Base-by-base conservation (phyloP, 2,797 vertebrate genomes). In the Chelonia mydas region DNA sequence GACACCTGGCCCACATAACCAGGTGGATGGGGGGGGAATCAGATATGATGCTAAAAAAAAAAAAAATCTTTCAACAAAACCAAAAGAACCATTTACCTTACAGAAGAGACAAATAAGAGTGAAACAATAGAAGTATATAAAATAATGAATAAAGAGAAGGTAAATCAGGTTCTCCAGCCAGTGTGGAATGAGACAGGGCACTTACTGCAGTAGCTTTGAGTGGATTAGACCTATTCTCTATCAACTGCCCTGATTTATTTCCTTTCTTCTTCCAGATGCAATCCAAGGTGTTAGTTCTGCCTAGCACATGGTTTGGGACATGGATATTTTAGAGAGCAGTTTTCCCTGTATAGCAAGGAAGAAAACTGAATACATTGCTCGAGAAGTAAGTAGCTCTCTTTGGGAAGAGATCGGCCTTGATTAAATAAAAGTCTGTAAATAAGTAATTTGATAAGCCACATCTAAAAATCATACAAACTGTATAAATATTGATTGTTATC, bases 1-100 rank as follows among this genome's bases (percentile, higher is more conserved):
- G 92, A 61, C 51, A 95, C 31, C 57, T 10, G 8, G 3, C 50
- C 65, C 74, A 81, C 28, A 55, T 79, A 90, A 89, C 95, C 79
- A 94, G 78, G 55, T 90, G 31, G 7, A 50, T 10, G 25, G 84
- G 74, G 11, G 57, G 12, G 27, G 25, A 96, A 95, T 92, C 61
- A 85, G 21, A 90, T 37, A 19, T 27, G 82, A 55, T 19, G 53
- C 65, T 93, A n/a, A 81, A 84, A 93, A n/a, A 81, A 84, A 93
- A 94, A 94, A 87, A 77, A 41, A 25, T 61, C 45, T 87, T 53
- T 89, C 83, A 89, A 86, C 88, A 96, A 94, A 91, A 77, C 25
- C 77, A 49, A 21, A 92, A 92, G 57, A 57, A 17, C 55, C 16
- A 89, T 17, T 68, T 80, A 51, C 82, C 84, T 87, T 92, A 84